Evolutionary conservation across 1,140 invertebrate species (phyloP).

Genomic region (Heliothis virescens): DNA sequence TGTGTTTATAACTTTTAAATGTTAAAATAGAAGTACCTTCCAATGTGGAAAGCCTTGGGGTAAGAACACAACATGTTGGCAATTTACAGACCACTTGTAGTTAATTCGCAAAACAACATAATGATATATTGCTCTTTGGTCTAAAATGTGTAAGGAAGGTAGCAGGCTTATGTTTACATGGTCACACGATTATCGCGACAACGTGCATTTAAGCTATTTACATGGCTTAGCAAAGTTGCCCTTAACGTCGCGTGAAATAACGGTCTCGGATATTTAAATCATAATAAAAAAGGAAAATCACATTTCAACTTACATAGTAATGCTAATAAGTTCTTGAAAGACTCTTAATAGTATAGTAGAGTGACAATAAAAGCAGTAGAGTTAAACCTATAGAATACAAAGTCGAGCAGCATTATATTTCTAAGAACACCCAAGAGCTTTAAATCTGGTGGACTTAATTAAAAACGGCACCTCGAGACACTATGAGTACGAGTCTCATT

Average conservation of each 20-base stretch:
- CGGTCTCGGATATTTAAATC: too few species aligned
- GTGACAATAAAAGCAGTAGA: background rate
- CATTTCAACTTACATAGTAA: too few species aligned
- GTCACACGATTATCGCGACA: slow-evolving; percentile 10
- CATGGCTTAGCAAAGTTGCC: background rate
- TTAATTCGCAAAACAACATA: slow-evolving; percentile 23
- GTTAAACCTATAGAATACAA: background rate
- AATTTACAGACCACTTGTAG: slow-evolving; percentile 12
- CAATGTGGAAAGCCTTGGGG: too few species aligned
- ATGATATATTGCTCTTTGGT: slow-evolving; percentile 13
- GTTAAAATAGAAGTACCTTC: background rate
- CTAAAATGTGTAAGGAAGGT: slow-evolving; percentile 19
- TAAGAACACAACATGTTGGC: background rate
- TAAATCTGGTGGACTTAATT: slow-evolving; percentile 45
- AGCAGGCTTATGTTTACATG: slow-evolving; percentile 11
- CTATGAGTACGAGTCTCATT: slow-evolving; percentile 21
- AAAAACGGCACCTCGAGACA: slow-evolving; percentile 21
- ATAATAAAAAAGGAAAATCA: too few species aligned
- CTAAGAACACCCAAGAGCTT: background rate
- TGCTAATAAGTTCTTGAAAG: too few species aligned
- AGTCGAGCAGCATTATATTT: background rate
- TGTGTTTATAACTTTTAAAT: background rate
- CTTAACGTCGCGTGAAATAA: too few species aligned
- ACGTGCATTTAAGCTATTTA: background rate
- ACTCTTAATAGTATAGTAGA: too few species aligned